Conservation (phyloP, 2,888 invertebrate genomes). For the Branchipolynoe longqiensis region DNA sequence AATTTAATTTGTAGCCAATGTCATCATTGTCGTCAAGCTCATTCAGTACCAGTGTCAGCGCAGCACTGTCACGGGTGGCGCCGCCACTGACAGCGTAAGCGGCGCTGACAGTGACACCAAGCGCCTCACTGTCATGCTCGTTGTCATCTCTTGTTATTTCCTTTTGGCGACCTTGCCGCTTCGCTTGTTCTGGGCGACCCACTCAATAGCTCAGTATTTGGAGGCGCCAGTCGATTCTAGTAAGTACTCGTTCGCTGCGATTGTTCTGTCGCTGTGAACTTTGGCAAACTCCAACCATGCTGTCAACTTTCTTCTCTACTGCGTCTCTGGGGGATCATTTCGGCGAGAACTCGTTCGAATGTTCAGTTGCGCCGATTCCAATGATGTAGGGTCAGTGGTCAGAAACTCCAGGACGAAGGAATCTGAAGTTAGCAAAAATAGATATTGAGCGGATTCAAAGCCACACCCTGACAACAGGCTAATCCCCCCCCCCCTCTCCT, state of each 20-base stretch:
- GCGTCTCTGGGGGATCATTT: constrained; percentile 20
- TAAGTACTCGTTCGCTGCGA: constrained; percentile 31
- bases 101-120: constrained; percentile 11
- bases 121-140: constrained; percentile 44
- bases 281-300: constrained; percentile 46
- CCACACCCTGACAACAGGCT: too few relatives aligned
- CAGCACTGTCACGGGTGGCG: not conserved
- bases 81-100: not conserved
- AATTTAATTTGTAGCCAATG: constrained; percentile 8
- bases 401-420: not conserved
- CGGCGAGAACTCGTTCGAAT: not conserved
- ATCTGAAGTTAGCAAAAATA: too few relatives aligned
- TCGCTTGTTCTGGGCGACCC: constrained; percentile 29
- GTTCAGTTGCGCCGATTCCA: not conserved
- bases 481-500: too few relatives aligned
- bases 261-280: constrained; percentile 10
- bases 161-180: constrained; percentile 26
- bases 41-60: constrained; percentile 34
- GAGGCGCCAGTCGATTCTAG: constrained; percentile 27
- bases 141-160: constrained; percentile 44
- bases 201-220: constrained; percentile 32
- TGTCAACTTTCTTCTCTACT: constrained; percentile 28
- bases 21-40: constrained; percentile 45
- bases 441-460: too few relatives aligned
- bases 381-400: not conserved